Conservation (phyloP, 2,888 invertebrate species). For the Acanthacorydalis orientalis region DNA sequence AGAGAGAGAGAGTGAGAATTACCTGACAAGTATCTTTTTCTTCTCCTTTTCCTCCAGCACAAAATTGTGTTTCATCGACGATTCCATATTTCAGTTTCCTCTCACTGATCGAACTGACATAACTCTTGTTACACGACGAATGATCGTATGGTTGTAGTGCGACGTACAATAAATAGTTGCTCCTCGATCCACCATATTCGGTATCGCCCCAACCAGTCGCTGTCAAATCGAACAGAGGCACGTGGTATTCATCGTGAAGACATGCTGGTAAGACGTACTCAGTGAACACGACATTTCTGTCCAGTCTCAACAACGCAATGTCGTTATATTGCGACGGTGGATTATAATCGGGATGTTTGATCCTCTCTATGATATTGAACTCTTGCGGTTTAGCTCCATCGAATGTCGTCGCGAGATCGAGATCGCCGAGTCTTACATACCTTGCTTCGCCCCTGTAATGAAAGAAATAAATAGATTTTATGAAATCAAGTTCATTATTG, state of each 20-base stretch:
- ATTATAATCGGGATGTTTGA: constrained; percentile 27
- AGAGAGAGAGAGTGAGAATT: too few species aligned
- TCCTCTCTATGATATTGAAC: constrained; percentile 18
- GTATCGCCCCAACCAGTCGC: constrained; percentile 30
- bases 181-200: constrained; percentile 14
- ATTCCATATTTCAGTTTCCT: constrained; percentile 22
- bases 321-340: constrained; percentile 29
- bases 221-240: constrained; percentile 15
- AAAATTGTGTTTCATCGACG: constrained; percentile 23
- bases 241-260: constrained; percentile 16
- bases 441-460: background rate
- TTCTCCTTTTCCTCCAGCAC: constrained; percentile 25
- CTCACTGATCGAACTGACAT: constrained; percentile 13
- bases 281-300: constrained; percentile 21
- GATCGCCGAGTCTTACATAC: background rate
- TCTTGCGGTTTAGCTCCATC: constrained; percentile 16
- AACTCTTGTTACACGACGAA: constrained; percentile 18
- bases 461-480: too few species aligned
- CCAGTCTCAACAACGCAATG: constrained; percentile 30
- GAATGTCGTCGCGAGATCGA: background rate
- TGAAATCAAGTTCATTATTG: too few species aligned
- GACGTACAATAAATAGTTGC: constrained; percentile 26
- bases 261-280: constrained; percentile 30
- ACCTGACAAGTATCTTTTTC: constrained; percentile 33
- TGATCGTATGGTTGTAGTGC: constrained; percentile 20